Evolutionary conservation across 2,888 invertebrate genomes (phyloP).

Genomic region (Oscheius sp.): DNA sequence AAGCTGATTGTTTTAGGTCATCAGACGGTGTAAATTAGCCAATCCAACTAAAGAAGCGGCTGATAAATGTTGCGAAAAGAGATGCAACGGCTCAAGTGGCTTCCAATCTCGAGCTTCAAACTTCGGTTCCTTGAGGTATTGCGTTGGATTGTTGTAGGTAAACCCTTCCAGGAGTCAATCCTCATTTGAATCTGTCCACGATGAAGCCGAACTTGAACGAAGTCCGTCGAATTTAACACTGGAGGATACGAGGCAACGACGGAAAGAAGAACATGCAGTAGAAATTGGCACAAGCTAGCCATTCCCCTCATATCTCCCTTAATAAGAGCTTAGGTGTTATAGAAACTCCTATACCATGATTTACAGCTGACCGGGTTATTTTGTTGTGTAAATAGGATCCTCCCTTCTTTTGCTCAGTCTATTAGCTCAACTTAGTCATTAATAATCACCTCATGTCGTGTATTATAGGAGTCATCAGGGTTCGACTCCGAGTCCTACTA

Average conservation of each 20-base stretch:
- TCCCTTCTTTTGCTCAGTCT: neutral
- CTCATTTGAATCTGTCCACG: conserved; percentile 50
- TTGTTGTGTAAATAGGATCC: conserved; percentile 23
- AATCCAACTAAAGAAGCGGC: conserved; percentile 1
- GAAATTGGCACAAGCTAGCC: conserved; percentile 7
- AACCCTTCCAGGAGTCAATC: conserved; percentile 43
- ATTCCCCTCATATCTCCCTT: neutral
- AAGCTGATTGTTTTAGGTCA: neutral
- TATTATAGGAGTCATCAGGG: neutral
- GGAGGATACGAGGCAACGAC: neutral
- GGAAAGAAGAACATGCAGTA: conserved; percentile 1
- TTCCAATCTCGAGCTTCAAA: conserved; percentile 51
- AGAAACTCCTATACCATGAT: conserved; percentile 5
- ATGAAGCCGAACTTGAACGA: conserved; percentile 43
- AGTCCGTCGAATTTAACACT: conserved; percentile 21
- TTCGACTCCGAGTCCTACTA: neutral
- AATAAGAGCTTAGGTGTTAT: conserved; percentile 7
- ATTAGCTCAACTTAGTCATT: conserved; percentile 2
- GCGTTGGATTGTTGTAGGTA: neutral
- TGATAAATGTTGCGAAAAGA: conserved; percentile 34
- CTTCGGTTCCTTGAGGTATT: conserved; percentile 43
- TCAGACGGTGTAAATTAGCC: conserved; percentile 20
- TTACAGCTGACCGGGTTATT: neutral
- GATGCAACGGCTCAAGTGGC: conserved; percentile 45
- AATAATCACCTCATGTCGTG: conserved; percentile 21